Evolutionary conservation across 2,113 vertebrate genomes (phyloP), one percentile per base, ranked within the genome.

Genomic region (Chloropsis cyanopogon): DNA sequence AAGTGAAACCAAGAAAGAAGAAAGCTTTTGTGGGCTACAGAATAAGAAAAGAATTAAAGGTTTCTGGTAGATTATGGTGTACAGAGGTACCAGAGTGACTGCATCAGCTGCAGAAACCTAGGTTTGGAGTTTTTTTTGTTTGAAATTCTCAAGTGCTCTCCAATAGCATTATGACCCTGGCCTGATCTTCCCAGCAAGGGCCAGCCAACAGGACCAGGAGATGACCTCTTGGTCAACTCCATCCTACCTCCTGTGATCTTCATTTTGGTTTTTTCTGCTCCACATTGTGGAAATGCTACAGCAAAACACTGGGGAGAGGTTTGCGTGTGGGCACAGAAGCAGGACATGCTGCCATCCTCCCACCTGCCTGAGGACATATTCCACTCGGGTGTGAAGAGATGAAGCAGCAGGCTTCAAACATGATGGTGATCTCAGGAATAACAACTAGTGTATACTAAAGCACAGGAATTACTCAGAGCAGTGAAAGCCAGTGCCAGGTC

Each of bases 131-230:
- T 49, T 79, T 75, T 6, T 54, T 76, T 24, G 3, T 64, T 65
- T 63, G 28, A 56, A 75, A 26, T 23, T 52, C 12, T 44, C 25
- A 44, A 42, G 9, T 39, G 29, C 12, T 71, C 11, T 71, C 16
- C 9, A 17, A n/a, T 14, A 29, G 7, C 17, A 17, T 29, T 26
- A 2, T 1, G 5, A 23, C 10, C 31, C 2, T 44, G 9, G 39
- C 20, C 23, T 77, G 63, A 25, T 70, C 21, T 84, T 82, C 33
- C 71, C 29, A 72, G 22, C 18, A 46, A 39, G 24, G 10, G 3
- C 11, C 53, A 57, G 33, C 2, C 12, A 26, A 41, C 0, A 2
- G 35, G 52, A 70, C 24, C 17, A 57, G 63, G 46, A 77, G 29
- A 66, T 59, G 7, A 17, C 14, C 2, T 33, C 6, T 35, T 70